Conservation (phyloP, 2,113 vertebrate genomes). For the Tachysurus vachellii region DNA sequence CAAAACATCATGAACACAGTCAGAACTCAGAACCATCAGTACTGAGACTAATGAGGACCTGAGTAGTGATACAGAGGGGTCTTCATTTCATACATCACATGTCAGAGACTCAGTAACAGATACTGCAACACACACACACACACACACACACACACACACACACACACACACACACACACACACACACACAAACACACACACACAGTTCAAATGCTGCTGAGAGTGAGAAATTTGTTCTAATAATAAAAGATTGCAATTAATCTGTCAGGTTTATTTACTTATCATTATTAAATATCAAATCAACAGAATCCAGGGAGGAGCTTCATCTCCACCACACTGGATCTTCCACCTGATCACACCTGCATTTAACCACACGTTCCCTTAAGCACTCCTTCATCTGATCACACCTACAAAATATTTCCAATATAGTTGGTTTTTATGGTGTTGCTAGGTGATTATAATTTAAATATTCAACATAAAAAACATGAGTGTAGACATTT, state of each 20-base stretch:
- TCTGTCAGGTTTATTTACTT: conserved; percentile 28
- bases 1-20: conserved; percentile 7
- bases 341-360: background rate
- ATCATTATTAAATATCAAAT: conserved; percentile 30
- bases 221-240: conserved; percentile 35
- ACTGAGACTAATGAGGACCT: background rate
- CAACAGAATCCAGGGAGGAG: background rate
- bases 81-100: conserved; percentile 15
- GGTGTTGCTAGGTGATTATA: too few relatives aligned
- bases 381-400: background rate
- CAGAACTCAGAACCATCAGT: background rate
- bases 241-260: conserved; percentile 36
- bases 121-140: conserved; percentile 20
- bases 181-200: background rate
- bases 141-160: conserved; percentile 8
- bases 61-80: background rate
- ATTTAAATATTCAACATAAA: too few relatives aligned
- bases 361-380: background rate
- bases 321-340: background rate
- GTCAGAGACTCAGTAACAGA: conserved; percentile 3
- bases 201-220: conserved; percentile 44
- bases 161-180: background rate
- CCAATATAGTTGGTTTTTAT: too few relatives aligned
- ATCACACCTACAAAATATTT: background rate
- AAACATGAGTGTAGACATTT: too few relatives aligned